Conservation (phyloP, 2,113 vertebrate species). For the Hypomesus transpacificus region DNA sequence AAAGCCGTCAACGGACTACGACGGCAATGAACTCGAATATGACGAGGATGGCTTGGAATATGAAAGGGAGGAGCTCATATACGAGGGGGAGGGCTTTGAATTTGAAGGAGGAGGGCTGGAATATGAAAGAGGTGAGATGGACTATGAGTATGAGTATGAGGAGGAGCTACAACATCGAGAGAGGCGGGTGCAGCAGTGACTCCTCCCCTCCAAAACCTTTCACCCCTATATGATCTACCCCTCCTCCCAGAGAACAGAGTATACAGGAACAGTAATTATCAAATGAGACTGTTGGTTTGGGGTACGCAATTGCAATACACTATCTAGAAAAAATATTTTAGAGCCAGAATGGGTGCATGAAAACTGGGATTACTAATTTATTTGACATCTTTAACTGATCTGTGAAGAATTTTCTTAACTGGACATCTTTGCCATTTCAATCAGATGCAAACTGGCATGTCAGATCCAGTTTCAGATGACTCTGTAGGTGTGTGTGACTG, state of each 20-base stretch:
- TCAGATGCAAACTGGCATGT: slow-evolving; percentile 31
- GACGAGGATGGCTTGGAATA: slow-evolving; percentile 63
- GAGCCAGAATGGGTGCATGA: no score
- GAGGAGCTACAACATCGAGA: slow-evolving; percentile 41
- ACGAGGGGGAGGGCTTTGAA: slow-evolving; percentile 62
- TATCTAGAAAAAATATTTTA: no score
- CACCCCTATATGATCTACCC: neutral
- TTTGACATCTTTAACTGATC: slow-evolving; percentile 26
- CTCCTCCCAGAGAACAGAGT: neutral
- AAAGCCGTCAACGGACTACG: slow-evolving; percentile 30
- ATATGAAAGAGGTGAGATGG: slow-evolving; percentile 43
- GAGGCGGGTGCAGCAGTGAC: slow-evolving; percentile 40
- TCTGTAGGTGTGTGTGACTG: slow-evolving; percentile 14
- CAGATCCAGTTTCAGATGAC: slow-evolving; percentile 47
- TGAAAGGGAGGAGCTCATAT: slow-evolving; percentile 66
- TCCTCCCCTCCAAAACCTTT: no score
- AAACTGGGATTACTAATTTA: slow-evolving; percentile 38
- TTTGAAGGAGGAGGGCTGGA: slow-evolving; percentile 54
- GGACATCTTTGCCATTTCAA: slow-evolving; percentile 47
- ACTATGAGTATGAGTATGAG: slow-evolving; percentile 65
- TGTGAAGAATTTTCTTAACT: slow-evolving; percentile 42
- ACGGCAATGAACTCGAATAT: slow-evolving; percentile 54
- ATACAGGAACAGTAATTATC: no score
- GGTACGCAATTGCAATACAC: no score
- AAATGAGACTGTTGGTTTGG: neutral